Base-by-base conservation (phyloP, 2,113 vertebrate species). In the Cavia aperea region DNA sequence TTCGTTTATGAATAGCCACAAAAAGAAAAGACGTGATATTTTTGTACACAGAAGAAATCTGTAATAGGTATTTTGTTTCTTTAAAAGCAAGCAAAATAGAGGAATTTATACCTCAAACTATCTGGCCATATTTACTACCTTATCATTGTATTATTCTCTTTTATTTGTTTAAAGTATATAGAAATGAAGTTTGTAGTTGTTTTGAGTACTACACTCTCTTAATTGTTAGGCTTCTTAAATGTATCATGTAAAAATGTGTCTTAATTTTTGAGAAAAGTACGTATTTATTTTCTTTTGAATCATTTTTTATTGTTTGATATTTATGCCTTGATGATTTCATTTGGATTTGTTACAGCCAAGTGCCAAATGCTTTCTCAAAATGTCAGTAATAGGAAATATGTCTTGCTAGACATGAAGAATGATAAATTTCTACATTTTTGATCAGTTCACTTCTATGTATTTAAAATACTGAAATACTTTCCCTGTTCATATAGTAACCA, bases 61-160 rank as follows among this genome's bases (percentile, higher is more conserved):
- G 97, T 97, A 97, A 96, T 95, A 97, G 96, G 97, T 97, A 97
- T 97, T 98, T 98, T 98, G 97, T 98, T 98, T 97, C 97, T 97
- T 97, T 97, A 96, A 95, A 98, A 97, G 86, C 95, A 97, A 97
- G 95, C 94, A 95, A 97, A 96, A 96, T 95, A 94, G 97, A 97
- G 97, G 96, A 97, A 96, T 95, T 95, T 96, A 97, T 98, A 98
- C 97, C 97, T 98, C 97, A 97, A 94, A 95, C 90, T 97, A 91
- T 96, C 95, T 95, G 97, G 97, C 97, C 98, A 98, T 97, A 98
- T 97, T 97, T 97, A 96, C 97, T 97, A 96, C 96, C 95, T 96
- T 96, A 95, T 97, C 96, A 95, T 95, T 97, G 95, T 97, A 96
- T 96, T 97, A 93, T 95, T 97, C 94, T 97, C 81, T 96, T 95